Evolutionary conservation across 2,113 vertebrate genomes (phyloP), one percentile per base, ranked within the genome.

Genomic region (Chaetorhynchus papuensis): DNA sequence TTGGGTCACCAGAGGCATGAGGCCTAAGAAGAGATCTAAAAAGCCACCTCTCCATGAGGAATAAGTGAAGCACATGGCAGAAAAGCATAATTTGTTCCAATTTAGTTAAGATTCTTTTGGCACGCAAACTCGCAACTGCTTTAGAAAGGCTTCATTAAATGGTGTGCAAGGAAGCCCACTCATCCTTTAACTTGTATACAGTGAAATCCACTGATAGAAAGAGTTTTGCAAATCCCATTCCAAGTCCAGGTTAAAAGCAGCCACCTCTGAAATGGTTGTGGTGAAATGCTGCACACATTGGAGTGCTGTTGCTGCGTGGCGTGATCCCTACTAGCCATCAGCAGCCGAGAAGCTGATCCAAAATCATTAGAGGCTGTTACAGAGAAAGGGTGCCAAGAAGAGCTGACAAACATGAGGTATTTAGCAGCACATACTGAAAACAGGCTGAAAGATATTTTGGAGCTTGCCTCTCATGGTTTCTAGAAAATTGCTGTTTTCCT

Each of bases 401-500:
- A 90, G 87, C 93, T 95, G 94, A 96, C 79, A 91, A 96, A 95
- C 79, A 71, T 7, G 79, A 80, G 75, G 63, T 85, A 85, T 93
- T 90, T 87, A 91, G 87, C 91, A 95, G 82, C 90, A 47, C 0
- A 2, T 23, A 47, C 63, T 63, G 87, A 93, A 94, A 94, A 96
- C 59, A 91, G n/a, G 41, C 85, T 87, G 76, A 81, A 77, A 81
- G 87, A 90, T 49, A 82, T 91, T 93, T 83, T 77, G 83, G 75
- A 76, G 47, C 72, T 83, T 53, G 53, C 83, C 53, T 93, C 81
- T 92, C 4, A 3, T 33, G 52, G 49, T 74, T 86, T 70, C 60
- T 65, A 33, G 71, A 94, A 95, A 84, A 90, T 59, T 45, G 66
- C 63, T 79, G 61, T 79, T 87, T 61, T 81, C 60, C 53, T 87